Evolutionary conservation across 92 coral and sea anemone genomes (phyloP), one percentile per base, ranked within the genome.

Genomic region (Phymanthus crucifer): DNA sequence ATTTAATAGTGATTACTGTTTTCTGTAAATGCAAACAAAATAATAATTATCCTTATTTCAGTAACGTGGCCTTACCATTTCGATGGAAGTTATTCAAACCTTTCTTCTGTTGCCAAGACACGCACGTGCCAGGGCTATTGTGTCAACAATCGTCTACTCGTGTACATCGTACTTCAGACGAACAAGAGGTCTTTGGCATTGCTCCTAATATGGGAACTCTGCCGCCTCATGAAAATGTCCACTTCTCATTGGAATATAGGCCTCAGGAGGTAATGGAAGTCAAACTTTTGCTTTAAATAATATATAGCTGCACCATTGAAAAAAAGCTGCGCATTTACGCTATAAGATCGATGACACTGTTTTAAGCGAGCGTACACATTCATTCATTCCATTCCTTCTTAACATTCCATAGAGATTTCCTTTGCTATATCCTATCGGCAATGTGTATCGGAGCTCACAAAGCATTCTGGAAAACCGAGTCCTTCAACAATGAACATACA

Each of bases 31-130:
- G 10, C 0, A 43, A 43, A 9, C 9, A 17, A 1, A 43, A 43
- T 34, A 1, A 33, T n/a, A 18, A 13, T 58, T 21, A 31, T 70
- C 45, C 40, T 45, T 80, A 26, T 37, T 78, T 19, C 76, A 94
- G 99, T 61, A 96, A 96, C 78, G 99, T 96, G 21, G 88, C 92
- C 4, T 83, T 96, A 11, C 96, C 99, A 18, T 96, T 96, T 75
- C 83, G 89, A 31, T 96, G 99, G 99, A 93, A 96, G 73, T 52
- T 96, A 54, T 89, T 72, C 87, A 96, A 87, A 74, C 99, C 98
- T 19, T 86, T 80, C 54, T 83, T 96, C 77, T 72, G 77, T 79
- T 78, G 86, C 33, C 91, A 81, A 37, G 66, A 66, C 17, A 14
- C 67, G 4, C 66, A 37, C 11, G 36, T 32, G 23, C 78, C 80